Evolutionary conservation across 2,888 invertebrate species (phyloP), one percentile per base, ranked within the genome.

Genomic region (Diabrotica balteata): DNA sequence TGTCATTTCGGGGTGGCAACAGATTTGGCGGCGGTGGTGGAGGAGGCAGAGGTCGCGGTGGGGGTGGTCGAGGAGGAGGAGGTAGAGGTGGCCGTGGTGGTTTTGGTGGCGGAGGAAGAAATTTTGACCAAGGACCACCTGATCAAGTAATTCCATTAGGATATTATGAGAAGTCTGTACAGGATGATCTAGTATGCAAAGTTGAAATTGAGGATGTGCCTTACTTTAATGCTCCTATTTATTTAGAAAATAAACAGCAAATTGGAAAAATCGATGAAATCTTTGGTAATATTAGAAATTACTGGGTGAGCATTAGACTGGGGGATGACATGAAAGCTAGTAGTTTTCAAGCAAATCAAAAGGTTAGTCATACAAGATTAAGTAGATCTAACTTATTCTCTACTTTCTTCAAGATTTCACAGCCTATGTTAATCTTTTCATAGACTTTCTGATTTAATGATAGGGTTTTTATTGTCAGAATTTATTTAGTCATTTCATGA

Each of bases 251-350:
- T 83, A 99, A 97, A 83, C 93, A 97, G 82, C 96, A 96, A 83
- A 91, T 99, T 75, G 99, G 98, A 43, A 99, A 99, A 88, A 94
- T 99, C 70, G 99, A 99, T 81, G 99, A 99, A 86, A 99, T 99
- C 78, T 97, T 99, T 84, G 99, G 99, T 64, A 95, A 93, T 73
- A 89, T 98, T n/a, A 88, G 92, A 63, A 96, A 98, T 80, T 97
- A 96, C 81, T 96, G 90, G 75, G 96, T 99, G n/a, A 95, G 98
- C 0, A 93, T 99, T n/a, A 95, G 97, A 80, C 85, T 98, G 60
- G 90, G 92, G 0, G 96, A 97, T 63, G 94, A 96, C 79, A 89
- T 97, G 74, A 97, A 95, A 82, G 95, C 97, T 0, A 88, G 88
- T 53, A 97, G 97, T 80, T 98, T 99, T 82, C 90, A 92, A 75